Evolutionary conservation across 2,797 vertebrate species (phyloP).

Genomic region (Phrynocephalus vlangalii): DNA sequence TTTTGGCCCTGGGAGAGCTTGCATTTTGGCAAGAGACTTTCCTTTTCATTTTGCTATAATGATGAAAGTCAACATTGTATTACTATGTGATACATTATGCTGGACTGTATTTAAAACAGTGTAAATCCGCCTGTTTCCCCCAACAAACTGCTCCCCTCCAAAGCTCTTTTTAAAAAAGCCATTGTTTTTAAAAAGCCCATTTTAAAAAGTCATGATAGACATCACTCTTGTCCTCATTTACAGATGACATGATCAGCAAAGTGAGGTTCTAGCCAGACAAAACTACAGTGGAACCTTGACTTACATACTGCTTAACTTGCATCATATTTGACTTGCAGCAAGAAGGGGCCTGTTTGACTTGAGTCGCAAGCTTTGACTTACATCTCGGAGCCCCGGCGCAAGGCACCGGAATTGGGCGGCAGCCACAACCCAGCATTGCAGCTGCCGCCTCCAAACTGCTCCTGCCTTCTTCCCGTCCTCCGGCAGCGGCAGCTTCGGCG

Average conservation of each 20-base stretch:
- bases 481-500: too few species aligned
- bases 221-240: background rate
- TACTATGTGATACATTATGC: background rate
- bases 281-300: too few species aligned
- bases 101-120: background rate
- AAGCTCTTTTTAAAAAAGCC: background rate
- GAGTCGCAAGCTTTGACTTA: too few species aligned
- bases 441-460: too few species aligned
- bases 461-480: too few species aligned
- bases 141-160: background rate
- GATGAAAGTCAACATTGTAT: background rate
- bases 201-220: background rate
- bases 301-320: too few species aligned
- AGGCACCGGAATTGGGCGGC: too few species aligned
- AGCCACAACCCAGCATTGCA: too few species aligned
- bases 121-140: background rate
- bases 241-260: background rate
- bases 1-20: constrained; percentile 9
- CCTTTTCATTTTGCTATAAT: background rate
- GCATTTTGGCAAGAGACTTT: background rate
- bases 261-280: background rate
- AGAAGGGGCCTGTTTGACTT: too few species aligned
- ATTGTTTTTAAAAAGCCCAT: too few species aligned
- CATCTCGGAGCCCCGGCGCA: too few species aligned
- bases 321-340: too few species aligned